Evolutionary conservation across 2,888 invertebrate genomes (phyloP).

Genomic region (Pristionchus japonicus): DNA sequence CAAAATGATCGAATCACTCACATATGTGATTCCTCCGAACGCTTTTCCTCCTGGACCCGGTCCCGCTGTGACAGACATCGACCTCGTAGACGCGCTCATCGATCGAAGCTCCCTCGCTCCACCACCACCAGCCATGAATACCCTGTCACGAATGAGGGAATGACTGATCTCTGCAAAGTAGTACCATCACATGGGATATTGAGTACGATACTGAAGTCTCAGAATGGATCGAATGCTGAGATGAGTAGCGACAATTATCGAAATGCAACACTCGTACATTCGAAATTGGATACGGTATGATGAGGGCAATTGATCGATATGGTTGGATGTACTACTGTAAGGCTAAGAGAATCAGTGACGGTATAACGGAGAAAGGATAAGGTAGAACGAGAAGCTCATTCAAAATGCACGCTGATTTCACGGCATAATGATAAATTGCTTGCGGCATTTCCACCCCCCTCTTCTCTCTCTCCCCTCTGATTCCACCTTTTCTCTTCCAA

Average conservation of each 20-base stretch:
- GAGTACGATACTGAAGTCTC: neutral
- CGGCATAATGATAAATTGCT: constrained; percentile 11
- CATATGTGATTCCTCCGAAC: constrained; percentile 44
- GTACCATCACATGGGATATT: too few relatives aligned
- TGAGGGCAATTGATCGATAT: too few relatives aligned
- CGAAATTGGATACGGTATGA: neutral
- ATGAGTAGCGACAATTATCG: neutral
- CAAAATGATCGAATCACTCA: constrained; percentile 17
- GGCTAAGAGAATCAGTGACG: too few relatives aligned
- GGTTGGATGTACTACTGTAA: too few relatives aligned
- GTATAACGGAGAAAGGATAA: neutral
- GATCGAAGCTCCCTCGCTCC: neutral
- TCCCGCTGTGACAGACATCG: neutral
- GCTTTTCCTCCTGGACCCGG: constrained; percentile 37
- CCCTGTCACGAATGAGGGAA: neutral
- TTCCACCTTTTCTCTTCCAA: neutral
- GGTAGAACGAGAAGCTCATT: neutral
- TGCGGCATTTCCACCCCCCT: neutral
- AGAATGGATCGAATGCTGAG: too few relatives aligned
- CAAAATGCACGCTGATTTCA: constrained; percentile 21
- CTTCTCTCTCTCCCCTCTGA: neutral
- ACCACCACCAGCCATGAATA: neutral
- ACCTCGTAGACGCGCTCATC: neutral
- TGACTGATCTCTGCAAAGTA: too few relatives aligned
- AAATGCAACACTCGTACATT: neutral